Evolutionary conservation across 1,140 invertebrate species (phyloP), one percentile per base, ranked within the genome.

Genomic region (Rhizoglyphus robini): DNA sequence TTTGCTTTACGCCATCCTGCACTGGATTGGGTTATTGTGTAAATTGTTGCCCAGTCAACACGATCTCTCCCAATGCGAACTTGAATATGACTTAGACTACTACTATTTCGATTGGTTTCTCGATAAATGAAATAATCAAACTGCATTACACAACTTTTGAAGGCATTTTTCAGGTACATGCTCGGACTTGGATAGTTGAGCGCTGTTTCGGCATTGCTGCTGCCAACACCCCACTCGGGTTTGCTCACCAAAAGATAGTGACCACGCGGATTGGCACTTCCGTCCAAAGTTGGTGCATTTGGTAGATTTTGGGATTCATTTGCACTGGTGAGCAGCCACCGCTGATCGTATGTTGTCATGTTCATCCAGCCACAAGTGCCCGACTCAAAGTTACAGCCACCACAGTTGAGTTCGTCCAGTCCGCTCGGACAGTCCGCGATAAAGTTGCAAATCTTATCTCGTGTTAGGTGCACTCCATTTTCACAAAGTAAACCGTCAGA

Each of bases 1-100:
- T 3, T 57, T 60, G 59, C 69, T 32, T 30, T 8, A n/a, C 65
- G 27, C 69, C 69, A 70, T 27, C 41, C 63, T 51, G 57, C 20
- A 31, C 34, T 27, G 59, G 63, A 11, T 11, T 15, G 8, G 3
- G 27, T 13, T 34, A 60, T 34, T 3, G 27, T 60, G 27, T 60
- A 60, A 11, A 60, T n/a, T 60, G 30, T 60, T 1, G 58, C 1
- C 15, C 13, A 32, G 15, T 32, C 3, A 54, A 32, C 31, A 11
- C 20, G 8, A 32, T 54, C 20, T 54, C 20, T 15, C 8, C 51
- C 51, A 54, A 54, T 54, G 8, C 20, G 51, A 8, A 54, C 51
- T 8, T 25, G 31, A 8, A 54, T 5, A 3, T n/a, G n/a, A n/a
- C n/a, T n/a, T n/a, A n/a, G n/a, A n/a, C n/a, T 15, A 32, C 8